These are phyloP conservation scores for Macrotus californicus DNA, from an alignment of 2,113 vertebrate genomes.

Conservation along the genomic window DNA sequence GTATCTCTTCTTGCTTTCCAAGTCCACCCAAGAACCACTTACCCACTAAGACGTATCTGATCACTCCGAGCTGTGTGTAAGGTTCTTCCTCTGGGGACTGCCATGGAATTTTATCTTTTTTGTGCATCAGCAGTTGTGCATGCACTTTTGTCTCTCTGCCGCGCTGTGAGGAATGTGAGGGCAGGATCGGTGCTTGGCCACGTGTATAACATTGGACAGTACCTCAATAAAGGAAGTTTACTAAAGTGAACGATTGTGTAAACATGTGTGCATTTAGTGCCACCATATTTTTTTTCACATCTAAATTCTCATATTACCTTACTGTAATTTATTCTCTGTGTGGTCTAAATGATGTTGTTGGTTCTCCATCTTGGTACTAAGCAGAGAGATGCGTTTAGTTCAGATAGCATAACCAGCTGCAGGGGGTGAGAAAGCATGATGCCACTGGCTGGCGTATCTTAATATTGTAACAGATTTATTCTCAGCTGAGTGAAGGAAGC, in stretches of 20 bases:
- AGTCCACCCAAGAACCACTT: not conserved
- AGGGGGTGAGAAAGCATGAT: not conserved
- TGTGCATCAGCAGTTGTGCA: not conserved
- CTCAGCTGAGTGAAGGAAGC: conserved; percentile 37
- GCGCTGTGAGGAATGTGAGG: not conserved
- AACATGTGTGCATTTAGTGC: not conserved
- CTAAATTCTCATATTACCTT: not conserved
- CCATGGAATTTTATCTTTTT: not conserved
- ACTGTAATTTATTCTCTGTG: not conserved
- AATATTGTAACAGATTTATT: conserved; percentile 43
- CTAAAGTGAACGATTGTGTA: not conserved
- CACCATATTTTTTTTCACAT: not conserved
- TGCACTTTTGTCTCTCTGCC: not conserved
- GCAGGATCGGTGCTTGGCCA: not conserved
- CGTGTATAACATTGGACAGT: not conserved
- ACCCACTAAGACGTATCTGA: not conserved
- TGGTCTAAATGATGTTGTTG: not conserved
- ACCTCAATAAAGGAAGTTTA: not conserved
- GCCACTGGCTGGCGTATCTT: not conserved
- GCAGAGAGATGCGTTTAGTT: not conserved
- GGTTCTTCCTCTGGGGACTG: not conserved
- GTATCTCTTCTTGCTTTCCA: not conserved
- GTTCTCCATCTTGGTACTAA: not conserved
- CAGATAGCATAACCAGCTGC: not conserved
- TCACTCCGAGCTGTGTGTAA: accelerated